Evolutionary conservation across 2,888 invertebrate genomes (phyloP), one percentile per base, ranked within the genome.

Genomic region (Drosophila multiciliata): DNA sequence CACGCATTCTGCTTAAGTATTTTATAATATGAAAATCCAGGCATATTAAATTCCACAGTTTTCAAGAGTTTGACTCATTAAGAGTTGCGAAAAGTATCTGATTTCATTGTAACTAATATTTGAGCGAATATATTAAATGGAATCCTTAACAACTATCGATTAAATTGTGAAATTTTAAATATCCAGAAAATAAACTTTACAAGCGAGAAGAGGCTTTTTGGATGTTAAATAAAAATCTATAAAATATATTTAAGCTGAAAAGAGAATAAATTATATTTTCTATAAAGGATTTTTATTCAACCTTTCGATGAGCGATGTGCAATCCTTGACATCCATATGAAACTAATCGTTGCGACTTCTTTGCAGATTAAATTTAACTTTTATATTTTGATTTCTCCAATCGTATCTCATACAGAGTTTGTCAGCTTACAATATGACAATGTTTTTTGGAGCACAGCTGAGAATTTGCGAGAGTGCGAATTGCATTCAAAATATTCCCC

Each of bases 391-490:
- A 49, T 17, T 49, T 17, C 17, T 17, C 26, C 9, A 0, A 23
- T 36, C 9, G 9, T 17, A 54, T 55, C 8, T 40, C 8, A 29
- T 15, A 29, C 8, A n/a, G 12, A 23, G 38, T 40, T 55, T 36
- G 23, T n/a, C 62, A 53, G 69, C 29, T 64, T 17, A 17, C 26
- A 29, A 50, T 57, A 23, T 57, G 40, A 17, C 29, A 3, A 33
- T 32, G 35, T 29, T 40, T 38, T 74, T 61, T 60, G 53, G 26
- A 32, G 61, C 58, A 66, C 69, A 72, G 78, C 70, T 63, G 45
- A 75, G 82, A 88, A 88, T 78, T 86, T 83, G 70, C 53, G 79
- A 84, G 82, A 84, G 73, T 75, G 70, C 62, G 66, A 69, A 84
- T 75, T 85, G 67, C 73, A 82, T 70, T 75, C 68, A 73, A 78